Percentiles rank a stretch among this genome's conserved stretches.
These are phyloP conservation scores for Daubentonia madagascariensis DNA, from an alignment of 2,113 vertebrate genomes.

Conservation along the genomic window DNA sequence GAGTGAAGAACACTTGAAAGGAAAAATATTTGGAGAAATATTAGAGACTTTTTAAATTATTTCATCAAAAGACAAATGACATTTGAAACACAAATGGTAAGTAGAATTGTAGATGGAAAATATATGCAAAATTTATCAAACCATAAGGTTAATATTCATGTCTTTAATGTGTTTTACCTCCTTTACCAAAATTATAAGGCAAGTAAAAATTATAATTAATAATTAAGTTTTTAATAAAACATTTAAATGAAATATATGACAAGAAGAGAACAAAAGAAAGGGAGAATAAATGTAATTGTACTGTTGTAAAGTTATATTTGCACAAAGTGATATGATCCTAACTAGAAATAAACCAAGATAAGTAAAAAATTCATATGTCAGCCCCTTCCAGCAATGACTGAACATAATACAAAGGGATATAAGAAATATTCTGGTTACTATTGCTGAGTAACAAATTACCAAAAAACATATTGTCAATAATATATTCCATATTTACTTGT, in stretches of 20 bases:
- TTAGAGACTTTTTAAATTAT: not conserved
- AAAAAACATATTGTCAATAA: not conserved
- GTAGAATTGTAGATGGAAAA: not conserved
- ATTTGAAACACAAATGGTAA: constrained; percentile 5
- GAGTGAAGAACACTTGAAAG: not conserved
- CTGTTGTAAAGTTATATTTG: not conserved
- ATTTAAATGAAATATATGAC: not conserved
- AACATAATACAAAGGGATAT: not conserved
- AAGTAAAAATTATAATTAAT: not conserved
- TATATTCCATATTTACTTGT: not conserved
- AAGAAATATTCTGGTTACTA: not conserved
- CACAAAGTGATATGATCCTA: not conserved
- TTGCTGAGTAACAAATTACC: not conserved
- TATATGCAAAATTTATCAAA: not conserved
- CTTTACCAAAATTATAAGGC: constrained; percentile 14
- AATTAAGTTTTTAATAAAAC: not conserved
- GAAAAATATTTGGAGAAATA: not conserved
- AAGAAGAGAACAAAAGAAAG: not conserved
- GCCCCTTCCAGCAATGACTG: not conserved
- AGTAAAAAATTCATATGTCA: not conserved
- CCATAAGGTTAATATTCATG: not conserved
- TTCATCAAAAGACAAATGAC: constrained; percentile 33
- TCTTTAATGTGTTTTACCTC: not conserved
- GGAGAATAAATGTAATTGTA: not conserved
- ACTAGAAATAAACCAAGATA: not conserved